Conservation (phyloP, 2,797 vertebrate species). For the Peromyscus aztecus region DNA sequence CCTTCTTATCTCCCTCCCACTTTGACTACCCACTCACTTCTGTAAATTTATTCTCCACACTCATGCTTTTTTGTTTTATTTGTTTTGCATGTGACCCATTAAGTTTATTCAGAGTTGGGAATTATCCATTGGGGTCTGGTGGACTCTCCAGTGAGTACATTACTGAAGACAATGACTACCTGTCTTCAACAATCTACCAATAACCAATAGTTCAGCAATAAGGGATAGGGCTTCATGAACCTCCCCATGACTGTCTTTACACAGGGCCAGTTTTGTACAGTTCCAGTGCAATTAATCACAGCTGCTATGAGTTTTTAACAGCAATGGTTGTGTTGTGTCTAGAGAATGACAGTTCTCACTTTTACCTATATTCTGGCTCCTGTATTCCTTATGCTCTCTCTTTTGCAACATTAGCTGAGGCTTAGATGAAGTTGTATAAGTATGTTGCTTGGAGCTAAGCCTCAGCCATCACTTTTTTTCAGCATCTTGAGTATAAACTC, state of each 20-base stretch:
- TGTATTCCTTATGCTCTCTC: not conserved
- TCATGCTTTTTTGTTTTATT: not conserved
- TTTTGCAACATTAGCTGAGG: not conserved
- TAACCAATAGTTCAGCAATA: not conserved
- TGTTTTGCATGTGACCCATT: not conserved
- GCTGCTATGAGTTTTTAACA: not conserved
- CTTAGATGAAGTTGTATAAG: not conserved
- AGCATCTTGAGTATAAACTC: not conserved
- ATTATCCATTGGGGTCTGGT: not conserved
- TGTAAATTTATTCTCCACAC: not conserved
- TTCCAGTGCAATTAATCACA: not conserved
- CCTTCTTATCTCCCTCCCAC: not conserved
- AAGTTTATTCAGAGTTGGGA: not conserved
- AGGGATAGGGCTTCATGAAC: not conserved
- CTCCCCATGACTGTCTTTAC: too few species aligned
- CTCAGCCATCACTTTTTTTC: not conserved
- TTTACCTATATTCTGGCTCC: not conserved
- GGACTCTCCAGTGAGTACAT: not conserved
- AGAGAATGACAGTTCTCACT: not conserved
- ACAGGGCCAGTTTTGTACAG: not conserved
- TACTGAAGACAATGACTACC: not conserved
- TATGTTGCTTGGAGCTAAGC: not conserved
- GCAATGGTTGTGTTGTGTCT: not conserved
- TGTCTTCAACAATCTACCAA: not conserved
- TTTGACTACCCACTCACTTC: not conserved